phyloP scores from a whole-genome alignment of 2,113 vertebrate species.

The Callopanchax toddi region DNA sequence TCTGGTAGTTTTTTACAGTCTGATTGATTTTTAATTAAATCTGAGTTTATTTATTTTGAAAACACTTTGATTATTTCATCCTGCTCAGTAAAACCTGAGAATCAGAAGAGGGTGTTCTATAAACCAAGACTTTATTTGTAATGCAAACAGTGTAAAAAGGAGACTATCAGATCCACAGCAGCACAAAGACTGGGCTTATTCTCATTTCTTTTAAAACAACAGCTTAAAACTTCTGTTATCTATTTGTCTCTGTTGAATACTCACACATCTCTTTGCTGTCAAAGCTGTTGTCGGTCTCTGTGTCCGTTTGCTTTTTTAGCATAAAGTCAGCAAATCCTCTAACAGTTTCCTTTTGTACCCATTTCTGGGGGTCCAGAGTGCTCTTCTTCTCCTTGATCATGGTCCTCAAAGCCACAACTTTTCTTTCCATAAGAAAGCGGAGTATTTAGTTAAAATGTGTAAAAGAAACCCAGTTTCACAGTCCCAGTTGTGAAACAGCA shows the following conservation, averaged over 20 bases:
- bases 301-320: slow-evolving; percentile 53
- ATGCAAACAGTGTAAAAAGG: too few relatives aligned
- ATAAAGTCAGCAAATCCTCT: slow-evolving; percentile 69
- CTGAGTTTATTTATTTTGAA: too few relatives aligned
- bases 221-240: background rate
- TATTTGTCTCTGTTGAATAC: slow-evolving; percentile 40
- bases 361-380: slow-evolving; percentile 67
- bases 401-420: slow-evolving; percentile 45
- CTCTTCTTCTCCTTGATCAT: slow-evolving; percentile 65
- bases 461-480: background rate
- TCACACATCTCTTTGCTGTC: slow-evolving; percentile 80
- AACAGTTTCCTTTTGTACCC: slow-evolving; percentile 59
- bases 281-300: slow-evolving; percentile 65
- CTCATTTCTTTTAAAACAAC: too few relatives aligned
- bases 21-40: too few relatives aligned
- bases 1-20: too few relatives aligned
- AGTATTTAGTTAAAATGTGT: background rate
- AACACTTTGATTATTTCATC: too few relatives aligned
- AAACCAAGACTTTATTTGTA: too few relatives aligned
- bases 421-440: slow-evolving; percentile 64
- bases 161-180: too few relatives aligned
- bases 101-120: too few relatives aligned
- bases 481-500: background rate
- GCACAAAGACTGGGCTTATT: too few relatives aligned
- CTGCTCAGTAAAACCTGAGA: too few relatives aligned